Evolutionary conservation across 2,113 vertebrate genomes (phyloP).

Genomic region (Pipra filicauda): DNA sequence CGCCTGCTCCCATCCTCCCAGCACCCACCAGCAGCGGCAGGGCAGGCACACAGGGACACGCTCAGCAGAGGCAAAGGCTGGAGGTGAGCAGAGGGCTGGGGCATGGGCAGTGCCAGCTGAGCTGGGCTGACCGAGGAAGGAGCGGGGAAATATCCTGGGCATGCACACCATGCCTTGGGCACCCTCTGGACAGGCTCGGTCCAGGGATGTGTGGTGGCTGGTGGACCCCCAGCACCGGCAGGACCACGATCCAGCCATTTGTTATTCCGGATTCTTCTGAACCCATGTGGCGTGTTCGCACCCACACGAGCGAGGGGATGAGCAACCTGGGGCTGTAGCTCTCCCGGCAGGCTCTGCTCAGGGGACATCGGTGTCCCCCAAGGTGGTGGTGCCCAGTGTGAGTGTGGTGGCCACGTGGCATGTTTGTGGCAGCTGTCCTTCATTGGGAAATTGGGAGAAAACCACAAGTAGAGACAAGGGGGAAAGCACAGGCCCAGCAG

Average conservation of each 20-base stretch:
- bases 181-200: accelerated
- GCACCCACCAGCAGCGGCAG: neutral
- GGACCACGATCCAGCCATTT: accelerated
- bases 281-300: accelerated
- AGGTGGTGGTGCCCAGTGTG: accelerated
- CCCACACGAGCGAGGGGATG: accelerated
- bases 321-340: neutral
- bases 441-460: accelerated
- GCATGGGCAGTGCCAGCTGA: neutral
- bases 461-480: accelerated
- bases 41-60: neutral
- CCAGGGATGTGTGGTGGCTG: accelerated
- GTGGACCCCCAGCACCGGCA: accelerated
- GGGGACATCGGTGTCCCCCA: neutral
- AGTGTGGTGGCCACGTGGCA: accelerated
- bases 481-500: neutral
- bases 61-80: neutral
- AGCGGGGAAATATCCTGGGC: neutral
- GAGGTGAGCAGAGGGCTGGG: neutral
- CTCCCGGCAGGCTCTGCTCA: neutral
- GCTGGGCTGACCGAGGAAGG: neutral
- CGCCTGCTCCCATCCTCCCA: neutral
- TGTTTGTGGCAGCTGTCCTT: neutral
- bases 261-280: neutral
- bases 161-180: accelerated